These are phyloP conservation scores for Syrphus vitripennis DNA, from an alignment of 2,888 invertebrate species.

Conservation along the genomic window DNA sequence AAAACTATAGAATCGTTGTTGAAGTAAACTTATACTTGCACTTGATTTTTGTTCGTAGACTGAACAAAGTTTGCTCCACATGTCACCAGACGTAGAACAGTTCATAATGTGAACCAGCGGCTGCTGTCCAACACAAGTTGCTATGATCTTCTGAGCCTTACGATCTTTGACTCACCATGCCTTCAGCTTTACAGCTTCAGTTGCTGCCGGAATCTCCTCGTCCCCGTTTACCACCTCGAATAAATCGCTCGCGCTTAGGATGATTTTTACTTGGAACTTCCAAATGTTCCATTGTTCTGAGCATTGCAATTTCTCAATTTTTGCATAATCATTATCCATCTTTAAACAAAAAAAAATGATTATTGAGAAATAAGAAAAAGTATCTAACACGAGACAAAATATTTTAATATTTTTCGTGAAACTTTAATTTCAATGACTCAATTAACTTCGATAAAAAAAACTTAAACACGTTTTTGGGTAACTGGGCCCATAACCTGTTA, in stretches of 20 bases:
- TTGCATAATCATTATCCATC: not conserved
- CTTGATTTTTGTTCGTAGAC: conserved; percentile 39
- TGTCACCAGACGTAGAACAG: conserved; percentile 2
- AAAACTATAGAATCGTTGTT: conserved; percentile 36
- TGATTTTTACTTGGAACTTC: conserved; percentile 75
- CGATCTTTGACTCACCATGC: not conserved
- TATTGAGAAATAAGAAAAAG: not conserved
- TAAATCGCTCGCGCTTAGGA: not conserved
- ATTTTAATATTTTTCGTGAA: not conserved
- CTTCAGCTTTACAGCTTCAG: not conserved
- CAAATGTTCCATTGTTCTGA: conserved; percentile 15
- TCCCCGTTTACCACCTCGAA: conserved; percentile 14
- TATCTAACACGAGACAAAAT: not conserved
- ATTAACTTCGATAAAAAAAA: not conserved
- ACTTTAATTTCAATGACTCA: not conserved
- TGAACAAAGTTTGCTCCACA: conserved; percentile 24
- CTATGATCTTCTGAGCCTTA: conserved; percentile 29
- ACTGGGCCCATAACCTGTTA: too few relatives aligned
- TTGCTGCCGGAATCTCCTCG: not conserved
- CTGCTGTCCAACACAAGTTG: conserved; percentile 16
- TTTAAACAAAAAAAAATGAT: not conserved
- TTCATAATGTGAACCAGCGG: conserved; percentile 33
- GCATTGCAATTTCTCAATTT: conserved; percentile 6
- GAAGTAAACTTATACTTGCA: conserved; percentile 66
- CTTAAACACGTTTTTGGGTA: not conserved